Evolutionary conservation across 2,113 vertebrate genomes (phyloP).

Genomic region (Ifrita kowaldi): DNA sequence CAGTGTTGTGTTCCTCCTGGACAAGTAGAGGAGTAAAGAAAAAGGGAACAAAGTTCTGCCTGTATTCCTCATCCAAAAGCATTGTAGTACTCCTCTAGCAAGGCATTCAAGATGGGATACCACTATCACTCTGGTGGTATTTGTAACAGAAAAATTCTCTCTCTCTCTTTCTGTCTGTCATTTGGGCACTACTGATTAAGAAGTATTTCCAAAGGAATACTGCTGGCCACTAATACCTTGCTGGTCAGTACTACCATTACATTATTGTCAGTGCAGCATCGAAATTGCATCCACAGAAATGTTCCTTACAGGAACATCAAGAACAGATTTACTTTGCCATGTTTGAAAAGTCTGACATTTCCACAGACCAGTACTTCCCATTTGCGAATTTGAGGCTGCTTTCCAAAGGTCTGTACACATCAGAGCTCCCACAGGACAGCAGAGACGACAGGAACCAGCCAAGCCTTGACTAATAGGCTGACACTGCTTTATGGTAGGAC

Average conservation of each 20-base stretch:
- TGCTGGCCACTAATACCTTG: neutral
- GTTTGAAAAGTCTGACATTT: slow-evolving; percentile 37
- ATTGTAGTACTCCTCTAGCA: neutral
- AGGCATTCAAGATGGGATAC: neutral
- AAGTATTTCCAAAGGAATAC: neutral
- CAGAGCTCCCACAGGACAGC: neutral
- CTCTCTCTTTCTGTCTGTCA: neutral
- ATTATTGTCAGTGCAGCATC: neutral
- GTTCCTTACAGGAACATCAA: neutral
- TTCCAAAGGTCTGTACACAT: neutral
- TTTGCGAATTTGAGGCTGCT: neutral
- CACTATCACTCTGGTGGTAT: neutral
- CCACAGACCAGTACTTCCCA: neutral
- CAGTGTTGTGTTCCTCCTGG: neutral
- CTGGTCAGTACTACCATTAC: neutral
- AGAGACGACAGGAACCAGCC: neutral
- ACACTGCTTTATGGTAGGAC: neutral
- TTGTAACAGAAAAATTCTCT: neutral
- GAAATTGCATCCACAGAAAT: neutral
- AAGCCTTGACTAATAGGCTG: neutral
- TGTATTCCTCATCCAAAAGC: neutral
- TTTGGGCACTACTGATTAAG: neutral
- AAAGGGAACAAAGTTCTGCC: neutral
- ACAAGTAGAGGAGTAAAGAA: neutral
- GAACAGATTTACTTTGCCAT: neutral